Evolutionary conservation across 2,888 invertebrate genomes (phyloP), one percentile per base, ranked within the genome.

Genomic region (Drosophila buzzatii): DNA sequence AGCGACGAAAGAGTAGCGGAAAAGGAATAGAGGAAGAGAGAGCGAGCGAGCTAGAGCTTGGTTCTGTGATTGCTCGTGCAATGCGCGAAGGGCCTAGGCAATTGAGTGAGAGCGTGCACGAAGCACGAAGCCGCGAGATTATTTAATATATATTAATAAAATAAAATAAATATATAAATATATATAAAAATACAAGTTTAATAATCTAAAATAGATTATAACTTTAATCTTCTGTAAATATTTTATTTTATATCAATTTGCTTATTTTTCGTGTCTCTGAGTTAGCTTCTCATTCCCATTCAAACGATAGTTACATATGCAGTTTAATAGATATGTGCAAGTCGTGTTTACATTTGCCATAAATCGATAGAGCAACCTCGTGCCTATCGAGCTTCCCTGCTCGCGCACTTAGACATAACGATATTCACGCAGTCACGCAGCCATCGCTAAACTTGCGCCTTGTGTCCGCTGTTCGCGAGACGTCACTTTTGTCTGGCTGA

Each of bases 401-500:
- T 16, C 27, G 0, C 27, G 6, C n/a, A 6, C 16, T 16, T 37
- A 0, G 37, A n/a, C 49, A n/a, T n/a, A 31, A 49, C 49, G 31
- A 49, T 33, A 49, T 8, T 51, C 49, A 45, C 45, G 45, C 7
- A 33, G 18, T 33, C 51, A 51, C 51, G 18, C 14, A 12, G 7
- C 18, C 51, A 51, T 51, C 51, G 35, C 51, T 51, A 51, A 35
- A 1, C 16, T 41, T 55, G 27, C 10, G 55, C 39, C 27, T 55
- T 55, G 39, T 27, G 49, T 61, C 44, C 52, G 35, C 33, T 52
- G 42, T 59, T 68, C 70, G 67, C 69, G 79, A 51, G 37, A 82
- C 84, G 85, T 85, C 85, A 89, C 77, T 82, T 79, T 74, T 76
- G 85, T 85, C 85, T 84, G 87, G 85, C 65, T 70, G 52, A 73